phyloP scores from a whole-genome alignment of 2,113 vertebrate species.

The Corapipo altera region DNA sequence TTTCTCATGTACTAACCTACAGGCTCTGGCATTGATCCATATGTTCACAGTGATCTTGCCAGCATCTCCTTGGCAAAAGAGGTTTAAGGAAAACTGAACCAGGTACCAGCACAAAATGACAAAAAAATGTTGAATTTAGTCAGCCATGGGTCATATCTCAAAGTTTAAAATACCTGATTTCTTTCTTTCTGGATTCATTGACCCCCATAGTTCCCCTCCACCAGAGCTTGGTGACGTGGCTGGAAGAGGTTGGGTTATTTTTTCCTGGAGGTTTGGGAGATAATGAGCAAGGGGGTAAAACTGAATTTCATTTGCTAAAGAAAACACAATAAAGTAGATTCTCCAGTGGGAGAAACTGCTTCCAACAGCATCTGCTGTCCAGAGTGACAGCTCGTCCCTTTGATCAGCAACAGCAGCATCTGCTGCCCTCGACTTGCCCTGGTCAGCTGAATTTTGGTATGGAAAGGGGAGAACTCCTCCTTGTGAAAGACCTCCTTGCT shows the following conservation, averaged over 20 bases:
- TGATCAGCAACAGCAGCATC: neutral
- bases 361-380: neutral
- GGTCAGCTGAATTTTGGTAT: neutral
- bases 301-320: neutral
- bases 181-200: neutral
- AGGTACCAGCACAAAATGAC: neutral
- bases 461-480: neutral
- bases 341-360: neutral
- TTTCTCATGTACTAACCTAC: neutral
- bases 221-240: neutral
- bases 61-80: neutral
- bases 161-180: neutral
- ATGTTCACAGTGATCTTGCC: fast-evolving
- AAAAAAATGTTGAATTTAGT: neutral
- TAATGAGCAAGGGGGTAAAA: neutral
- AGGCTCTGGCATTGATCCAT: neutral
- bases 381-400: neutral
- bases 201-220: fast-evolving
- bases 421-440: neutral
- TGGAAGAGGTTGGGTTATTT: neutral
- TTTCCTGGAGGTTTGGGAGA: neutral
- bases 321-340: neutral
- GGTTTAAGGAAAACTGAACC: neutral
- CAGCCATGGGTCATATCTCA: neutral
- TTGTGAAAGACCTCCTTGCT: neutral